phyloP scores from a whole-genome alignment of 2,888 invertebrate genomes.

The Campoplex nolae region DNA sequence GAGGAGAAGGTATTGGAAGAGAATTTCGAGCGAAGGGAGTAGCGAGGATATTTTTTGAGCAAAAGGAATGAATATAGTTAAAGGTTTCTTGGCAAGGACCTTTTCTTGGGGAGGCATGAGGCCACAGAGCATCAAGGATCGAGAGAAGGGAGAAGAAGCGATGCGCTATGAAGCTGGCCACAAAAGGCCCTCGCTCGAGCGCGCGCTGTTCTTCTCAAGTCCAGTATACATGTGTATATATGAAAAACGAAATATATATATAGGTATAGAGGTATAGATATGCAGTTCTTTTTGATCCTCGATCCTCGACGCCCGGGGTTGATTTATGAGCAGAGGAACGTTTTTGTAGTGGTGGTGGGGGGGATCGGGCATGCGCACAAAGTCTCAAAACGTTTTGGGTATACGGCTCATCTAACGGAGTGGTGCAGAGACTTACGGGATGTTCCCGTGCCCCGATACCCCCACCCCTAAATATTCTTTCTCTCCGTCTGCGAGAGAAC shows the following conservation, averaged over 20 bases:
- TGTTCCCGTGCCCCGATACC: constrained; percentile 70
- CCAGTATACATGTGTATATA: constrained; percentile 35
- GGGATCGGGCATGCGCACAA: constrained; percentile 79
- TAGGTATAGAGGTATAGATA: constrained; percentile 20
- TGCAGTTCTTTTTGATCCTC: constrained; percentile 68
- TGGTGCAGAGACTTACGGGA: constrained; percentile 62
- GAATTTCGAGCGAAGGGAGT: constrained; percentile 17
- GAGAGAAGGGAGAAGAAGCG: constrained; percentile 25
- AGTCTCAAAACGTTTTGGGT: constrained; percentile 58
- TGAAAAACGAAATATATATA: constrained; percentile 23
- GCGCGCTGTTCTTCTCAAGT: constrained; percentile 3
- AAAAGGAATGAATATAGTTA: constrained; percentile 45
- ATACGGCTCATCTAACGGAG: constrained; percentile 64
- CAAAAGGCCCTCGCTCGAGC: constrained; percentile 66
- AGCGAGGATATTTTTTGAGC: constrained; percentile 41
- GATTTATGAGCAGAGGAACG: constrained; percentile 76
- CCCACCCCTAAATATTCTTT: constrained; percentile 70
- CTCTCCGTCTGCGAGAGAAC: constrained; percentile 21
- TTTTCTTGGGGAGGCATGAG: constrained; percentile 53
- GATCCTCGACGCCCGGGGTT: constrained; percentile 77
- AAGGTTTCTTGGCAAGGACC: constrained; percentile 62
- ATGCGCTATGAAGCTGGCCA: constrained; percentile 59
- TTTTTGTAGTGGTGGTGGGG: constrained; percentile 68
- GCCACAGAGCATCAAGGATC: constrained; percentile 16
- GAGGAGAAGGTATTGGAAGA: constrained; percentile 4